Evolutionary conservation across 2,113 vertebrate species (phyloP), one percentile per base, ranked within the genome.

Genomic region (Pontoporia blainvillei): DNA sequence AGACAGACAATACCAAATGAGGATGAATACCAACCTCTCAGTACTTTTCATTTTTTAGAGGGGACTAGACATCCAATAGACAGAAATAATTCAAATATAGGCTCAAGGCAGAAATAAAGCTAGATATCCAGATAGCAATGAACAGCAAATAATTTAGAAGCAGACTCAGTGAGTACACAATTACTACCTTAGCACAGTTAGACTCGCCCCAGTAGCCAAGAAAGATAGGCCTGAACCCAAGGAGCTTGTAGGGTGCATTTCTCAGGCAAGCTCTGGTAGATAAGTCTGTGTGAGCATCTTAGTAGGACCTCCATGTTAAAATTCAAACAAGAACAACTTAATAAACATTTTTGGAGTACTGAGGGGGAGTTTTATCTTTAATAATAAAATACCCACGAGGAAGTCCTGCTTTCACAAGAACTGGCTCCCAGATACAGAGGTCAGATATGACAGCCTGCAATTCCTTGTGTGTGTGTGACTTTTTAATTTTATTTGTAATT

Each of bases 101-200:
- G 21, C 34, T 87, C 78, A 6, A 82, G 27, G 27, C 36, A 83
- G 39, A 95, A 90, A 82, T 36, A 46, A 79, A 95, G 71, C 10
- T 23, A 89, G 29, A 61, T 61, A 87, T 52, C 31, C 29, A 69
- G 59, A 52, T 31, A 66, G 12, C 41, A 93, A 23, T 59, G 82
- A 86, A 41, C 6, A 14, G 66, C 44, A 71, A 90, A 59, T 87
- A n/a, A 59, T 62, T 94, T 92, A 90, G 67, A 76, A 81, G 21
- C 14, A 57, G 25, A 76, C 3, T 49, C 27, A 20, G 44, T 49
- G 21, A 86, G 20, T 75, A 2, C 3, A 86, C 46, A 86, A 62
- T 92, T n/a, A 25, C 27, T 89, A 4, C 78, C 2, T 44, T 6
- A 21, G 72, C 11, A n/a, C 9, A 25, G 54, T 75, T 25, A 93